Evolutionary conservation across 2,113 vertebrate species (phyloP), one percentile per base, ranked within the genome.

Genomic region (Mohoua ochrocephala): DNA sequence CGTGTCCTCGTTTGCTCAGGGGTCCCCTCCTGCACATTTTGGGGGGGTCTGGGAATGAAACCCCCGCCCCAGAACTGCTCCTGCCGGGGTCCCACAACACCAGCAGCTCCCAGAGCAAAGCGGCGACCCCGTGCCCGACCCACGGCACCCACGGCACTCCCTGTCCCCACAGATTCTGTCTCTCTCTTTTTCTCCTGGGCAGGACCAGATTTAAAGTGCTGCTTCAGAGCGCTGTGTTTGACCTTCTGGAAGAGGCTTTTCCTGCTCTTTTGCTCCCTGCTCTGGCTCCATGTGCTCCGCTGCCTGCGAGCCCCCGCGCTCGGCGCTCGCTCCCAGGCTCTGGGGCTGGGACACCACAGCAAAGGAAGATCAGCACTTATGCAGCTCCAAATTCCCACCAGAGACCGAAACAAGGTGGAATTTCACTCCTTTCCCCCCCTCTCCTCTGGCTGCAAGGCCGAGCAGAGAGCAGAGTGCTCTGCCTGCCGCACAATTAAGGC

Each of bases 81-180:
- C 69, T 56, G 23, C 4, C 8, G 2, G n/a, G 28, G 1, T 23
- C 41, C 20, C 50, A 37, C 41, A 22, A 2, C 41, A 39, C 31
- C 2, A 20, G 13, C 2, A 47, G 28, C 9, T n/a, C 30, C 57
- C 69, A 10, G 2, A 39, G 28, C 69, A 18, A 4, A 28, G 15
- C 82, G 31, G 23, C 22, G 27, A n/a, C 56, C n/a, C 22, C 11
- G 7, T 15, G 68, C 41, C 69, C 54, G 41, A 73, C 15, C 63
- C 83, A 59, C 4, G 27, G n/a, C n/a, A 26, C 2, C 3, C 21
- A 8, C 17, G 1, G 8, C 3, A 16, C 13, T 30, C 6, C 8
- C 69, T 59, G 60, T 16, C 41, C 28, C 27, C 20, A 33, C n/a
- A 23, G 27, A 41, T 53, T 67, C 31, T 70, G 16, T 28, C 95